Evolutionary conservation across 2,888 invertebrate species (phyloP), one percentile per base, ranked within the genome.

Genomic region (Ectemnius continuus): DNA sequence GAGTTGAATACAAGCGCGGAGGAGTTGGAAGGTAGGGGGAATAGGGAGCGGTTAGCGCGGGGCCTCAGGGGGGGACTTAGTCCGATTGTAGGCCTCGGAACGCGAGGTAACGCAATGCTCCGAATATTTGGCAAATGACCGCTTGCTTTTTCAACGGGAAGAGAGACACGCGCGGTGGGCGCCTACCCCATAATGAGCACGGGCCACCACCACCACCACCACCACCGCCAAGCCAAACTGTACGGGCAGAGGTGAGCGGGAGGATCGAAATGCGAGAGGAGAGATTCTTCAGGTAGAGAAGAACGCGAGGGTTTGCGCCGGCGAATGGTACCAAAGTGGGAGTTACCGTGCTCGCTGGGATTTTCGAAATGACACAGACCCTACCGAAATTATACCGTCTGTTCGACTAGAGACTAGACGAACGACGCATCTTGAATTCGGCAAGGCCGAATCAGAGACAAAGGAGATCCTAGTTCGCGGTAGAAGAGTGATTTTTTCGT

Each of bases 121-220:
- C 85, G 86, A 89, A 89, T 90, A 88, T 88, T 89, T 88, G 82
- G 71, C 87, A 89, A 90, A 90, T 89, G 84, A 86, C 84, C 84
- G 81, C 73, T 71, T 84, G 79, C 73, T 81, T 28, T 68, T 70
- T 65, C 52, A 47, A 13, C 20, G 36, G 61, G 23, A 56, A 46
- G 61, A 61, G 64, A 70, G 80, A 76, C 73, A 76, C 70, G 61
- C 66, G 64, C 72, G 70, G 69, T 74, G 65, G 67, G 78, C 66
- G 70, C 67, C 48, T 45, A 48, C n/a, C 36, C 61, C 67, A 81
- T 81, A 81, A 81, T 76, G 70, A 76, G 13, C 47, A 61, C 14
- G 52, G 52, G 8, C 36, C 36, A 36, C 6, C 36, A 23, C 20
- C 3, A 23, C 3, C 23, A 23, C 23, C 23, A 36, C 6, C 36